Evolutionary conservation across 2,797 vertebrate genomes (phyloP), one percentile per base, ranked within the genome.

Genomic region (Premnoplex brunnescens): DNA sequence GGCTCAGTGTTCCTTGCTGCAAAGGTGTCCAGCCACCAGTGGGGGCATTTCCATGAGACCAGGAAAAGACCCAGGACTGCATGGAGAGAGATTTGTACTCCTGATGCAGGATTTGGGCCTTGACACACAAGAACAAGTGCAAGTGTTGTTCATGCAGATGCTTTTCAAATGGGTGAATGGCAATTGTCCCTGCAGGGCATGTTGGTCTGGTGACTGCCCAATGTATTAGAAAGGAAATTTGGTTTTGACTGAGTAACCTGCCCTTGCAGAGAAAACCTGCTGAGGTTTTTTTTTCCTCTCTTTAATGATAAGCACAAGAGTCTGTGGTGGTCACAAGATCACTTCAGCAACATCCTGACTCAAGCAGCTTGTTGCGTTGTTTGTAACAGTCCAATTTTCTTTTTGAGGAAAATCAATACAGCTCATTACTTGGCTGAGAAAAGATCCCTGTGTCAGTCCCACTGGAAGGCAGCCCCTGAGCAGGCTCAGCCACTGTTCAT

Each of bases 341-440:
- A 32, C 60, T 91, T 82, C 88, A 86, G 80, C 59, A 64, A 39
- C 46, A 77, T 95, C 89, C 91, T 89, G 81, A 54, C 63, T 93
- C 88, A 87, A 87, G 85, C 71, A 82, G 92, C 86, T 93, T 83
- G 74, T 95, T 85, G 68, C 0, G 1, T 85, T 93, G 67, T 82
- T 95, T 91, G 54, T 74, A 44, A 62, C 87, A 91, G 83, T 94
- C 86, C 94, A 95, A 93, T 96, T 95, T 96, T 90, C 83, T 92
- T 93, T 94, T 89, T 90, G 91, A 93, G 84, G 72, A 95, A 95
- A 95, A 94, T 96, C 94, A 91, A 95, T 96, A 82, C 32, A 93
- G 36, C 72, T 96, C 88, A 95, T 95, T 95, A 95, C 75, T 85
- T 80, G 84, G 59, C 80, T 7, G 85, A 95, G 93, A 91, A 96